Conservation (phyloP, 2,888 invertebrate species). For the Pachliopta kotzebuea region DNA sequence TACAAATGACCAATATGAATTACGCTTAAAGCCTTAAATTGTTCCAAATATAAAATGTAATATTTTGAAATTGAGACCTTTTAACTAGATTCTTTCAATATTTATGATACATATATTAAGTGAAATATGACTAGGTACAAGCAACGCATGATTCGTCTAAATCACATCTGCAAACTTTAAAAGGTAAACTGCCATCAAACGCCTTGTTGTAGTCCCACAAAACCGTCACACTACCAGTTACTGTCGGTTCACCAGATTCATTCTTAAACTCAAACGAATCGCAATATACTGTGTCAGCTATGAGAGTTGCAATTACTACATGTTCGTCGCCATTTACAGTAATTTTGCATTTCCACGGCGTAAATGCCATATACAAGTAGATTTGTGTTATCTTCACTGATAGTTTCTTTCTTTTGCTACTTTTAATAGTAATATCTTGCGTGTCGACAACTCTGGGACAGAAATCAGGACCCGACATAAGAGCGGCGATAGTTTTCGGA, state of each 20-base stretch:
- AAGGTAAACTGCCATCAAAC: constrained; percentile 54
- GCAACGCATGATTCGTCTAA: constrained; percentile 49
- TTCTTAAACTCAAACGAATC: constrained; percentile 51
- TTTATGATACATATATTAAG: too few relatives aligned
- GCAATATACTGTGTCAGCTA: constrained; percentile 56
- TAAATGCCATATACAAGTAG: constrained; percentile 65
- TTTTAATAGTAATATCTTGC: constrained; percentile 47
- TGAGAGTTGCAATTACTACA: constrained; percentile 46
- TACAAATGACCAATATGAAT: too few relatives aligned
- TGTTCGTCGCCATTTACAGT: constrained; percentile 42
- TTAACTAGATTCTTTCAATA: too few relatives aligned
- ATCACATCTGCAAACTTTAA: constrained; percentile 60
- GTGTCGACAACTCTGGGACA: constrained; percentile 55
- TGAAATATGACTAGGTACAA: constrained; percentile 38
- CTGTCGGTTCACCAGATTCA: constrained; percentile 44
- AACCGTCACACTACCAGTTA: constrained; percentile 51
- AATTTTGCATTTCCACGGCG: constrained; percentile 62
- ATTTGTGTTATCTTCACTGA: constrained; percentile 62
- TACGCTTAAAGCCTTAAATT: too few relatives aligned
- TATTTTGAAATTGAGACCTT: too few relatives aligned
- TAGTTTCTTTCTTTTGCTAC: constrained; percentile 49
- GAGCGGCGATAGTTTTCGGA: constrained; percentile 48
- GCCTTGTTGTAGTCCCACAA: constrained; percentile 59
- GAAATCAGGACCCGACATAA: constrained; percentile 60
- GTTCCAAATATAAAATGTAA: too few relatives aligned